Evolutionary conservation across 2,113 vertebrate genomes (phyloP), one percentile per base, ranked within the genome.

Genomic region (Trochalopteron elliotii): DNA sequence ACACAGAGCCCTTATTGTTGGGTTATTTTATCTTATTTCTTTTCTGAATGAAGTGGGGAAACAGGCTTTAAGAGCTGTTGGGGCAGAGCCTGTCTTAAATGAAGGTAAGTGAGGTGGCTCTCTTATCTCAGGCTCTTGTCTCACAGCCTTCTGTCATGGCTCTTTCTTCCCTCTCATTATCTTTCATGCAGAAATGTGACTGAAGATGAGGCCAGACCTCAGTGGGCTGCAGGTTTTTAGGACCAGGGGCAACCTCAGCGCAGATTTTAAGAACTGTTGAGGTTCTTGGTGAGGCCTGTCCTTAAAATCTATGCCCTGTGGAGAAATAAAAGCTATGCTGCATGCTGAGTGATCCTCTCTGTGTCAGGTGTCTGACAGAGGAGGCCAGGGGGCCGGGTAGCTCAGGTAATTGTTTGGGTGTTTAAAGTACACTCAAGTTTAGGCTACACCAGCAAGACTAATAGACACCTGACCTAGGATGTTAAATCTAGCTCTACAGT

Each of bases 1-100:
- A 82, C 77, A 82, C 53, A 87, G 57, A 87, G 24, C 28, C n/a
- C 91, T 87, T 87, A 68, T 87, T 93, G 60, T 83, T 93, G 59
- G 27, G 28, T 81, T 93, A 60, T 91, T 95, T 92, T 78, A 60
- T 95, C 81, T 61, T 65, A 76, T 39, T 91, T 42, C 25, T 87
- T 91, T 84, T 76, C n/a, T 37, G 30, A 74, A 76, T 94, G 69
- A 69, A 84, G 49, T 57, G 49, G 65, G 33, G 49, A 77, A 96
- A 53, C 5, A 40, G 25, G 68, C 61, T 89, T 35, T 76, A 84
- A 87, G 72, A 56, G 64, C 44, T 79, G 15, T 25, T 92, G 52
- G 57, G 77, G 22, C 31, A 84, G 31, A 90, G 13, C n/a, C 31
- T 68, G 49, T 81, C 52, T 76, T 92, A 44, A 39, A 37, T 25